Evolutionary conservation across 2,797 vertebrate genomes (phyloP), one percentile per base, ranked within the genome.

Genomic region (Tinamus major): DNA sequence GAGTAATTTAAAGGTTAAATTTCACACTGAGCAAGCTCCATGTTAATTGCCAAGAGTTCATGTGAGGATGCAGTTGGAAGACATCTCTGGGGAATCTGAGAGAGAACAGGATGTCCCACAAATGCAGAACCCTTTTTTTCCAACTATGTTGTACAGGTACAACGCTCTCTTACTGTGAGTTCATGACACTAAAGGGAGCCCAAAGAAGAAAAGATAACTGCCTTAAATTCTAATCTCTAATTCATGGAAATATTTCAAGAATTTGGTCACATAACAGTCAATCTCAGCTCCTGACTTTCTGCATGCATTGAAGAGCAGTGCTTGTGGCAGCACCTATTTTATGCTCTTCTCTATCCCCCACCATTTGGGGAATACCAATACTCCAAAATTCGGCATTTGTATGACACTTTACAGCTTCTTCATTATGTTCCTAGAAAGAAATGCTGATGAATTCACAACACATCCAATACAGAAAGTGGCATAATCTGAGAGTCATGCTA

Each of bases 331-430:
- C 85, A 83, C 4, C 1, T 62, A 82, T 88, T 92, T 93, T 70
- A 55, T 51, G 26, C 21, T 77, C 46, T 39, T 48, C 49, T 89
- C 69, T 92, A 29, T 83, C 79, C 26, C 27, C 68, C 44, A 65
- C 65, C 59, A 67, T 93, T 80, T 89, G 41, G 85, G 49, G 13
- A 24, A 51, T 51, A 51, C 13, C 49, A 51, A 51, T 51, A 51
- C 24, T 13, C 23, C 49, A 51, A 51, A 26, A 51, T 51, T 85
- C 85, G 41, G 87, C 61, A 86, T 79, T 65, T 94, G 44, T 31
- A 44, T 51, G 44, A 76, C 58, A 91, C 76, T 95, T 94, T 64
- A 71, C n/a, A 92, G 93, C 81, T 71, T 92, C 74, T 92, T 92
- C 86, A 71, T 77, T 80, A 63, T 42, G 65, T 41, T 75, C 74